phyloP scores from a whole-genome alignment of 2,113 vertebrate genomes.

The Gyps fulvus region DNA sequence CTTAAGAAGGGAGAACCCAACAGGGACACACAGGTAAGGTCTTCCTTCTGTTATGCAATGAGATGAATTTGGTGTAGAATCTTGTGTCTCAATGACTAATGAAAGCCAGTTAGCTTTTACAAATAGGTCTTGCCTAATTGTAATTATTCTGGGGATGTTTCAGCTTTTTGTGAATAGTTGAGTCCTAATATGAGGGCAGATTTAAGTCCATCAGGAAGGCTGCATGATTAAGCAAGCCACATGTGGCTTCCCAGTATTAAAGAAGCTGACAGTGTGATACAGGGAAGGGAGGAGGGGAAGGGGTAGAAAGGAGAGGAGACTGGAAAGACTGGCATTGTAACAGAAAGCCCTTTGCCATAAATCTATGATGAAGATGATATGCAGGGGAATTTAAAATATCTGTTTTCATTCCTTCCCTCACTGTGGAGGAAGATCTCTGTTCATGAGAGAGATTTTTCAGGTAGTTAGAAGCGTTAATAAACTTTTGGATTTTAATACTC shows the following conservation, averaged over 20 bases:
- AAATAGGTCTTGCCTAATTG: background rate
- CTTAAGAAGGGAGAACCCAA: background rate
- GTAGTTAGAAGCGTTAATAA: background rate
- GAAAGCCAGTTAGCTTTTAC: background rate
- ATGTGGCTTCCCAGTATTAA: background rate
- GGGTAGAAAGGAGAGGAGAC: background rate
- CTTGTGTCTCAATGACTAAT: background rate
- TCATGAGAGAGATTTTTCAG: background rate
- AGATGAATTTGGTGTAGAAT: background rate
- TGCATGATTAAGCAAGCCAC: background rate
- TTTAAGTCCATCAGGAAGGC: background rate
- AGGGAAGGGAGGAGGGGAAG: background rate
- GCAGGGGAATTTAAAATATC: background rate
- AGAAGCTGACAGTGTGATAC: background rate
- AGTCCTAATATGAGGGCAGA: background rate
- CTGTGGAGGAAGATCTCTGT: background rate
- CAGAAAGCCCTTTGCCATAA: background rate
- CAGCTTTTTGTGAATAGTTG: background rate
- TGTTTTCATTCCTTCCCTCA: background rate
- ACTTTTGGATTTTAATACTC: background rate
- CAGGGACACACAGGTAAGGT: background rate
- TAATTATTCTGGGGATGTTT: background rate
- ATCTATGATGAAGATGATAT: background rate
- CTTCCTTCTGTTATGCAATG: background rate
- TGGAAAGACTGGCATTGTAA: background rate